These are phyloP conservation scores for Drosophila arizonae DNA, from an alignment of 1,140 invertebrate species.

Conservation along the genomic window DNA sequence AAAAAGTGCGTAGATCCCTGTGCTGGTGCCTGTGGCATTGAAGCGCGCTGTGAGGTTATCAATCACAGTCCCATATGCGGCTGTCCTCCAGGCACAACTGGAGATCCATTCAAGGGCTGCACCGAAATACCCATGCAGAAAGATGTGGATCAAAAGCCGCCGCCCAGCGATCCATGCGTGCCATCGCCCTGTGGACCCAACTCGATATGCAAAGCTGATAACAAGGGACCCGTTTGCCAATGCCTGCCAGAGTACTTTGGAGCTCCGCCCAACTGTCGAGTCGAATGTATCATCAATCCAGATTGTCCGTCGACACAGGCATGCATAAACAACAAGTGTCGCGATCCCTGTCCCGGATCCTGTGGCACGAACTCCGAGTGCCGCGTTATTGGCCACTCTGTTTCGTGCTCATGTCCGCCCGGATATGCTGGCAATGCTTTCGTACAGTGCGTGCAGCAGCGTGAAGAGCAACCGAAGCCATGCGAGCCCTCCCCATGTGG, in stretches of 20 bases:
- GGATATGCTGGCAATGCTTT: conserved; percentile 90
- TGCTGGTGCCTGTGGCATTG: conserved; percentile 90
- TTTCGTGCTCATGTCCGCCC: conserved; percentile 88
- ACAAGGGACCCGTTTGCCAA: conserved; percentile 86
- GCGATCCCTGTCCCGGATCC: conserved; percentile 88
- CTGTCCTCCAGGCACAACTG: conserved; percentile 90
- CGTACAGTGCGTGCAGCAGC: conserved; percentile 86
- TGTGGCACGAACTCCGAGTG: conserved; percentile 90
- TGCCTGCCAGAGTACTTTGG: conserved; percentile 88
- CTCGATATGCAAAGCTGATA: conserved; percentile 86
- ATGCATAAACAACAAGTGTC: conserved; percentile 88
- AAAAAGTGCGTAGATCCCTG: conserved; percentile 94
- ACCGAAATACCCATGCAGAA: conserved; percentile 84
- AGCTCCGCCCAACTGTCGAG: conserved; percentile 88
- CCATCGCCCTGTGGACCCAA: conserved; percentile 89
- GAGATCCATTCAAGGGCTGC: conserved; percentile 92
- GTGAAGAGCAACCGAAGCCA: conserved; percentile 83
- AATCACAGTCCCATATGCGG: conserved; percentile 93
- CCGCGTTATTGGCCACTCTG: conserved; percentile 88
- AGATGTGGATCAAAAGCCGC: conserved; percentile 49
- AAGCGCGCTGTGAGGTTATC: conserved; percentile 92
- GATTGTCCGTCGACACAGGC: conserved; percentile 88
- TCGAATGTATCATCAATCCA: conserved; percentile 89
- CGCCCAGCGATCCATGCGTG: conserved; percentile 85
- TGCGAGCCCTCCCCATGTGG: conserved; percentile 89